Evolutionary conservation across 1,140 invertebrate genomes (phyloP), one percentile per base, ranked within the genome.

Genomic region (Eumaeus atala): DNA sequence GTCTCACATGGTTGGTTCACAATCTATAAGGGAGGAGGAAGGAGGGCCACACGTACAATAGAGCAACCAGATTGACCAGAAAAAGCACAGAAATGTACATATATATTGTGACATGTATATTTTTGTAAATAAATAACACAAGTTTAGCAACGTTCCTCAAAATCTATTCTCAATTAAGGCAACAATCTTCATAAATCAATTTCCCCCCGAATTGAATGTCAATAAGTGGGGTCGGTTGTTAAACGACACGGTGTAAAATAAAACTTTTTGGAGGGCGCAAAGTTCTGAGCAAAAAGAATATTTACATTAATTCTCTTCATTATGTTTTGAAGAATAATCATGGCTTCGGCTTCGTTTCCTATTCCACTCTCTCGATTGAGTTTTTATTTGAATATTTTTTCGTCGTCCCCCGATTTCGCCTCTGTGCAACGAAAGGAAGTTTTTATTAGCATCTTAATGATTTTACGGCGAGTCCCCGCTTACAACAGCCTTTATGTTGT

Each of bases 401-500:
- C 67, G 58, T 56, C 59, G 64, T 71, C 77, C 72, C 67, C 70
- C 61, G 74, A 82, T 81, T 84, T 75, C 74, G 78, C 77, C 80
- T 79, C 76, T 72, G 75, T 70, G 74, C 72, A 70, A 87, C 82
- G 85, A 87, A 84, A 84, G 84, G 81, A 87, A 84, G 81, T 87
- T 88, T 88, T 88, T 88, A 88, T 88, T 88, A 87, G 86, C 86
- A 87, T 88, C 87, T 88, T 88, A 88, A 88, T 88, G 87, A 88
- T 88, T 88, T 88, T 88, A 88, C 86, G 86, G 83, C 78, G 72
- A 77, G 77, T 79, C 79, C 78, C 80, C 81, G 78, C 79, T 84
- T 85, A 85, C 79, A 85, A 83, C 77, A 84, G 82, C 84, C 84
- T 87, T 87, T 87, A 87, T 85, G 84, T 87, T 81, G 80, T 83